These are phyloP conservation scores for Lithophane ornitopus DNA, from an alignment of 2,888 invertebrate species.

Conservation along the genomic window DNA sequence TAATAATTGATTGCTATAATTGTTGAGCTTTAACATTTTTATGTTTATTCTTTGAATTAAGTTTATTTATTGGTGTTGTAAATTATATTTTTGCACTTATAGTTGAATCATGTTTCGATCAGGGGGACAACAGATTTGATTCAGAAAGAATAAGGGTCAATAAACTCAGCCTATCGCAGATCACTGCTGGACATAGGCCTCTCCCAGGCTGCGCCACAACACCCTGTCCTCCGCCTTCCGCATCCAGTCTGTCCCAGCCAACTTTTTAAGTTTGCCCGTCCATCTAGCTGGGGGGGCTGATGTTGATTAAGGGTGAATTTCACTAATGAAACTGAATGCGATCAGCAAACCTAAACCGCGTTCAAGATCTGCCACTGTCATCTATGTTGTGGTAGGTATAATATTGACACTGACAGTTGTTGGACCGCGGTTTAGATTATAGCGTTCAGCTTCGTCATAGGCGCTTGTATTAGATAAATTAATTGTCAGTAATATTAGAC, in stretches of 20 bases:
- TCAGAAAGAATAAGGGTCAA: neutral
- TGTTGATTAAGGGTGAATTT: no score
- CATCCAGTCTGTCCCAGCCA: no score
- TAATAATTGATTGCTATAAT: slow-evolving; percentile 53
- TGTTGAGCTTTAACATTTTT: slow-evolving; percentile 41
- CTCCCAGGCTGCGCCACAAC: no score
- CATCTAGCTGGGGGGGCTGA: no score
- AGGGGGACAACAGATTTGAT: slow-evolving; percentile 1
- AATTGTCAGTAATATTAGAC: neutral
- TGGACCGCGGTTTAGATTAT: neutral
- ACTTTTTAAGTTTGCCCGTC: no score
- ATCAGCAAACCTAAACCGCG: neutral
- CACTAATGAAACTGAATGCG: neutral
- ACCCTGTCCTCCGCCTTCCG: no score
- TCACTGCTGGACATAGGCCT: no score
- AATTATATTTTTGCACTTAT: slow-evolving; percentile 31
- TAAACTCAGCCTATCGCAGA: no score
- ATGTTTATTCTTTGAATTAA: slow-evolving; percentile 16
- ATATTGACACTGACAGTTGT: neutral
- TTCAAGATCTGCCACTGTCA: neutral
- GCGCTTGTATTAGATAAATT: neutral
- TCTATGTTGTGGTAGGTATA: neutral
- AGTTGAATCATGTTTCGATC: neutral
- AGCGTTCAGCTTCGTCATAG: neutral
- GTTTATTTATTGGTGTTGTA: slow-evolving; percentile 32